Evolutionary conservation across 1,140 invertebrate genomes (phyloP), one percentile per base, ranked within the genome.

Genomic region (Bombus turneri): DNA sequence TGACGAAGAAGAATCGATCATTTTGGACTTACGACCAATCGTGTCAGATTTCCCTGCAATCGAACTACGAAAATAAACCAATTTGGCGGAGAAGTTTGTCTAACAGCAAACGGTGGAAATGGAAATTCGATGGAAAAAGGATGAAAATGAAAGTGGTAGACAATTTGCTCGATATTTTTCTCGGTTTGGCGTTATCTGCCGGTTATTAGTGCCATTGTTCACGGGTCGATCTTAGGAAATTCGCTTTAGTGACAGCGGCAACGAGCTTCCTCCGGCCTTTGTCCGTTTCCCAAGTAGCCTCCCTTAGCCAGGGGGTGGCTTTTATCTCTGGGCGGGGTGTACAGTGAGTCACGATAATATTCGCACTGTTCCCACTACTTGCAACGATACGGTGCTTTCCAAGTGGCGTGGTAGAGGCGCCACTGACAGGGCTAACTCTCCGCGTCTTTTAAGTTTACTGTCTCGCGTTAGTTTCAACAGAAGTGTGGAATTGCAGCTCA

Each of bases 141-240:
- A 41, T n/a, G 31, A 41, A 41, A 73, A 73, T 71, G 25, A 5
- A 62, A n/a, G 12, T 2, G 37, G 2, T 31, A 28, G 37, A 57
- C 39, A 73, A 57, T 78, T 39, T 15, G 25, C 62, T 57, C 3
- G 75, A 13, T 87, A 80, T 62, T 86, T 69, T 81, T 39, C 81
- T 69, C 22, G 22, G 64, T 72, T 87, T 31, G 59, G 47, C 47
- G 18, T 83, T 86, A 62, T 74, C 59, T 69, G 39, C 25, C 59
- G 59, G 43, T 80, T 87, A 80, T 86, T 86, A 80, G 71, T n/a
- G 47, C 9, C 59, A 75, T 87, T 34, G 83, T 47, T 80, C 47
- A 66, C 64, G 12, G 25, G 22, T 75, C 31, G 73, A 74, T 74
- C 43, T 22, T 18, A 3, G 3, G 31, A 34, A 75, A 25, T 34